Conservation (phyloP, 2,888 invertebrate species). For the Tachina lurida region DNA sequence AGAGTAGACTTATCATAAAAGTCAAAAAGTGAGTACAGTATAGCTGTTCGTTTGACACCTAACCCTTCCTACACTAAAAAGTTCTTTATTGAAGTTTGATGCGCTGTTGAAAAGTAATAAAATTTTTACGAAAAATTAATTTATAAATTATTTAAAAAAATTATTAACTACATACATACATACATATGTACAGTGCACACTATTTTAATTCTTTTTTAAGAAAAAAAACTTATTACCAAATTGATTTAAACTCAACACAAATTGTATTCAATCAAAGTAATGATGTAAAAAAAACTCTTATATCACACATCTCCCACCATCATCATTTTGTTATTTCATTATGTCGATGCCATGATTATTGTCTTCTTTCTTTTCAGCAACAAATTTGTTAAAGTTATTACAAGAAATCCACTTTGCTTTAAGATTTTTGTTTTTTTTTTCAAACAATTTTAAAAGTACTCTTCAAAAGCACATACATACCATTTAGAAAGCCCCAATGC, state of each 20-base stretch:
- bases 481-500: background rate
- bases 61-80: too few relatives aligned
- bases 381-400: constrained; percentile 35
- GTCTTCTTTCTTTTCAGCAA: constrained; percentile 25
- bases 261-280: constrained; percentile 51
- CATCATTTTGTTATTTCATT: constrained; percentile 28
- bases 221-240: constrained; percentile 18
- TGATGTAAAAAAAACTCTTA: constrained; percentile 53
- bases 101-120: too few relatives aligned
- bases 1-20: too few relatives aligned
- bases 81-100: too few relatives aligned
- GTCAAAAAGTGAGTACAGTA: too few relatives aligned
- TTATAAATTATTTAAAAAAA: too few relatives aligned
- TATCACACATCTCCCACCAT: constrained; percentile 66
- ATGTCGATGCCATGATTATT: background rate
- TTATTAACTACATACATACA: too few relatives aligned
- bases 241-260: constrained; percentile 8
- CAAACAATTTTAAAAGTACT: constrained; percentile 56
- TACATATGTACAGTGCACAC: too few relatives aligned
- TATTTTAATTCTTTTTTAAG: too few relatives aligned
- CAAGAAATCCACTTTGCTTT: constrained; percentile 55
- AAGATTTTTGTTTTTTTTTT: constrained; percentile 56
- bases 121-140: too few relatives aligned
- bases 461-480: constrained; percentile 37
- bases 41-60: too few relatives aligned